A percentile compares a stretch with the other conserved stretches of the same genome.
Evolutionary conservation across 2,797 vertebrate genomes (phyloP).

Genomic region (Coracias cyanogaster): DNA sequence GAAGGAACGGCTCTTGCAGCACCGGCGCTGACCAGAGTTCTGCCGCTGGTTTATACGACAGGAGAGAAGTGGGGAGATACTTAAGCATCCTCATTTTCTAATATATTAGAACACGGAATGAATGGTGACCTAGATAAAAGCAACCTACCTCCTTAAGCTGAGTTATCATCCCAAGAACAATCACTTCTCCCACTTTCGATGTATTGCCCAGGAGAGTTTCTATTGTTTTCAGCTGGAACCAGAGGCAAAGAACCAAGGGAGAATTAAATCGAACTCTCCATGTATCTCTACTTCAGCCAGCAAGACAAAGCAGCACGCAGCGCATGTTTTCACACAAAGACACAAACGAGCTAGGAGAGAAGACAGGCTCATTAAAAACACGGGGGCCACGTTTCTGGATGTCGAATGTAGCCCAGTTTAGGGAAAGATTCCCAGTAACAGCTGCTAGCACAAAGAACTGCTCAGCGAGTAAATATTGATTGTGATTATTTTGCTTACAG

Average conservation of each 20-base stretch:
- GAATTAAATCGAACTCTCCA: not conserved
- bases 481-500: not conserved
- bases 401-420: not conserved
- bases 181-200: constrained; percentile 91
- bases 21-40: not conserved
- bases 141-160: constrained; percentile 93
- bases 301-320: not conserved
- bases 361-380: not conserved
- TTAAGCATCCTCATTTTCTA: not conserved
- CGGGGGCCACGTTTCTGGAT: not conserved
- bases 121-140: not conserved
- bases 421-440: not conserved
- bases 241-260: constrained; percentile 32
- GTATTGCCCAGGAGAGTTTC: constrained; percentile 92
- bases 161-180: constrained; percentile 96
- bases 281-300: not conserved
- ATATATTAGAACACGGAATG: not conserved
- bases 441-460: not conserved
- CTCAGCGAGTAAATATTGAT: not conserved
- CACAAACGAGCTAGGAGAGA: not conserved
- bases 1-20: not conserved
- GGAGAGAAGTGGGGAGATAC: not conserved
- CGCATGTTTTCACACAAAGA: not conserved
- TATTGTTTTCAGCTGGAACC: constrained; percentile 89
- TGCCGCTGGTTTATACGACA: not conserved